Evolutionary conservation across 1,140 invertebrate species (phyloP).

Genomic region (Melitaea cinxia): DNA sequence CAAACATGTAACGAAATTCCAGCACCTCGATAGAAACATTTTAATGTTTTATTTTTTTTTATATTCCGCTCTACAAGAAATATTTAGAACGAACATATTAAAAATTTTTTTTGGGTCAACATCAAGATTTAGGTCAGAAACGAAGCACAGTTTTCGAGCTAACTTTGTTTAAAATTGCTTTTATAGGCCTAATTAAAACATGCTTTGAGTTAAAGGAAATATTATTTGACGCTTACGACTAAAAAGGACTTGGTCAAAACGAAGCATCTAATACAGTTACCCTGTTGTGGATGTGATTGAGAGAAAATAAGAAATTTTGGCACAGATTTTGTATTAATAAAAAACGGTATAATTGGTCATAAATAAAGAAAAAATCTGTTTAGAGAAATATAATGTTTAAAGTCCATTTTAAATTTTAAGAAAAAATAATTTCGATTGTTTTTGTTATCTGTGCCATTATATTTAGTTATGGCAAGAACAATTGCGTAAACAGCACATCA

Average conservation of each 20-base stretch:
- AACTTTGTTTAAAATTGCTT: background rate
- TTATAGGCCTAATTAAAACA: too few species aligned
- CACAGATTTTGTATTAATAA: background rate
- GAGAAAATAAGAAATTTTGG: background rate
- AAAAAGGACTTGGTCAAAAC: background rate
- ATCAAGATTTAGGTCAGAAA: too few species aligned
- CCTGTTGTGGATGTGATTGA: constrained; percentile 4
- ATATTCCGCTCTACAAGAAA: background rate
- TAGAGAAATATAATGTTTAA: too few species aligned
- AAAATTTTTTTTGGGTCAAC: background rate
- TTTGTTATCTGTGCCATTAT: constrained; percentile 4
- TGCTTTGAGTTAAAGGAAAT: background rate
- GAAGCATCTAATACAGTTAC: constrained; percentile 6
- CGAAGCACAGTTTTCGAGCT: too few species aligned
- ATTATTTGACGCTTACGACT: background rate
- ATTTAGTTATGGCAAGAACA: background rate
- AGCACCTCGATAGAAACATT: constrained; percentile 1
- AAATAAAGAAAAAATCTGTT: background rate
- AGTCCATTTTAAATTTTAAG: too few species aligned
- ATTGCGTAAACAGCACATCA: background rate
- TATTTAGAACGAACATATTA: background rate
- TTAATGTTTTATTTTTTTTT: background rate
- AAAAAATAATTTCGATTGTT: too few species aligned
- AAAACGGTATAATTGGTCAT: background rate
- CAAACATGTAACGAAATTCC: constrained; percentile 2